Base-by-base conservation (phyloP, 2,888 invertebrate genomes). In the Xylocampa areola region DNA sequence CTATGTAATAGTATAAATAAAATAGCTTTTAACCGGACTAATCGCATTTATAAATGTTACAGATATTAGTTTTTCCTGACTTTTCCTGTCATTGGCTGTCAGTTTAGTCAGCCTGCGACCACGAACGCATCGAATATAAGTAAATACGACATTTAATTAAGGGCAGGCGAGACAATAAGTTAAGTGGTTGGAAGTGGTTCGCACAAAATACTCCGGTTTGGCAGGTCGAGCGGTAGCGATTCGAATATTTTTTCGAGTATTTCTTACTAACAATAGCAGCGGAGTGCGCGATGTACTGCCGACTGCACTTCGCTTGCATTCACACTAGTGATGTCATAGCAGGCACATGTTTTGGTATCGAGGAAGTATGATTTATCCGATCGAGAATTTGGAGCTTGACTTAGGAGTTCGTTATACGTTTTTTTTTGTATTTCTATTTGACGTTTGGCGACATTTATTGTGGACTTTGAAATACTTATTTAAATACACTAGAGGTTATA, bases 271-370 rank as follows among this genome's bases (percentile, higher is more conserved):
- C 82, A 83, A 84, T 85, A 82, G 82, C 64, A 73, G 47, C 37
- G 59, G 62, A 52, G 59, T 62, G 60, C 55, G 51, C 61, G 78
- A 64, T 76, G 80, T 73, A 68, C 55, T 76, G 80, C 77, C 76
- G 77, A 78, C 74, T 82, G 85, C 82, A 84, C 80, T 79, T 68
- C 53, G 64, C 72, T 76, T 81, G 81, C 83, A 82, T 79, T 77
- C 71, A 73, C 68, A 52, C 45, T 86, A 88, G 89, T 82, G 89
- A 80, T 70, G 89, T 25, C 70, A 58, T 17, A 40, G 4, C 55
- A 19, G 17, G 1, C 8, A 13, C 13, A 33, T 32, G 3, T 8
- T 14, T 8, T 0, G 21, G 14, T 68, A 68, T 80, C 82, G 80
- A 82, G 77, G 41, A 37, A 13, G 51, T 21, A 14, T 21, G 27